phyloP scores from a whole-genome alignment of 2,888 invertebrate species.

The Diplazon laetatorius region DNA sequence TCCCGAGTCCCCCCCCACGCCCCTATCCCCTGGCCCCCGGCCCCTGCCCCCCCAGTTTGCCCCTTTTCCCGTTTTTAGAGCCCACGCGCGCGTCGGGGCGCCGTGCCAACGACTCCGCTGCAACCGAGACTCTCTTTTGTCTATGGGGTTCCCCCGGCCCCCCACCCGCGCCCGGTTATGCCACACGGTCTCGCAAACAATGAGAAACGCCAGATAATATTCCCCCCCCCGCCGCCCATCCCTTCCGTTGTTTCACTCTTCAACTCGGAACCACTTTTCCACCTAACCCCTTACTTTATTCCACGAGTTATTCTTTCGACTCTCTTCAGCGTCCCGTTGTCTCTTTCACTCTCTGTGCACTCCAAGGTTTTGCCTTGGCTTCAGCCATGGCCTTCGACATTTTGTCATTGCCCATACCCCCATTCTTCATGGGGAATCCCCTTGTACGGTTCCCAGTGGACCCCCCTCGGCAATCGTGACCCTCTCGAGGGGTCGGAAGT shows the following conservation, averaged over 20 bases:
- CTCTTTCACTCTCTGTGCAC: no score
- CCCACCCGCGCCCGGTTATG: no score
- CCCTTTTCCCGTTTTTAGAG: no score
- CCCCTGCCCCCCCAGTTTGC: no score
- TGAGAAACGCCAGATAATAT: constrained; percentile 54
- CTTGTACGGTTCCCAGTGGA: background rate
- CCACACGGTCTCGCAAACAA: constrained; percentile 54
- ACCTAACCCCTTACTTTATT: background rate
- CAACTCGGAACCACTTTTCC: constrained; percentile 44
- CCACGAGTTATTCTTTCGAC: constrained; percentile 24
- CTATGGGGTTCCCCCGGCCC: constrained; percentile 34
- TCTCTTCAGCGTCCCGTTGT: constrained; percentile 32
- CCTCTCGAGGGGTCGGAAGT: constrained; percentile 7
- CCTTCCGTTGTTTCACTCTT: no score
- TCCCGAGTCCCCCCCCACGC: constrained; percentile 16
- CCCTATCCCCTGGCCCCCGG: no score
- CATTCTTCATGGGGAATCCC: no score
- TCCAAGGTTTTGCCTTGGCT: no score
- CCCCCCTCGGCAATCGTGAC: background rate
- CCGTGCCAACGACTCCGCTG: constrained; percentile 15
- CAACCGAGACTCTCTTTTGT: constrained; percentile 60
- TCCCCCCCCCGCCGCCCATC: constrained; percentile 38
- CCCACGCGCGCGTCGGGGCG: no score
- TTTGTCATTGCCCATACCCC: background rate
- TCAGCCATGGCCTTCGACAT: no score